Percentiles rank a stretch among this genome's conserved stretches.
Evolutionary conservation across 2,113 vertebrate species (phyloP).

Genomic region (Dipodomys ordii): DNA sequence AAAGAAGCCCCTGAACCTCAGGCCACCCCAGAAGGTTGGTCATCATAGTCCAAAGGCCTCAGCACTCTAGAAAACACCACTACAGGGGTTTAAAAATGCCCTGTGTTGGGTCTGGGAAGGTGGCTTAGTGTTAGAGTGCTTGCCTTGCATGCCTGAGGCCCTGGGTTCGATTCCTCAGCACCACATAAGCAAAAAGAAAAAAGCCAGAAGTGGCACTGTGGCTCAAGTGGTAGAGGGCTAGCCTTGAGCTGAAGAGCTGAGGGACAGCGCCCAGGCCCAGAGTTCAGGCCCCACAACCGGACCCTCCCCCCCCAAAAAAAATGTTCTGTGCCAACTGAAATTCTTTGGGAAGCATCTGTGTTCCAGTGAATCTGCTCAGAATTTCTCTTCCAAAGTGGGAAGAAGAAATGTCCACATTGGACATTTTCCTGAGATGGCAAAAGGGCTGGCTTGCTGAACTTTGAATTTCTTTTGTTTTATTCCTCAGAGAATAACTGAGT

Average conservation of each 20-base stretch:
- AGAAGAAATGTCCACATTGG: background rate
- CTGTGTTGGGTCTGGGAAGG: no score
- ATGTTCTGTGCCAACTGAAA: background rate
- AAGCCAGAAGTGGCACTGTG: no score
- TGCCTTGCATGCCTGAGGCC: no score
- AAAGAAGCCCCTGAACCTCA: background rate
- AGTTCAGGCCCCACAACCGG: no score
- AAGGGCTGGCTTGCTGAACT: slow-evolving; percentile 54
- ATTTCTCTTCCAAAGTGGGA: background rate
- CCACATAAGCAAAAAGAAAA: background rate
- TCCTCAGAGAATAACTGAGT: slow-evolving; percentile 30
- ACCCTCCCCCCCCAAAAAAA: no score
- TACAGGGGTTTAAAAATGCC: background rate
- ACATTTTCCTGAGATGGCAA: slow-evolving; percentile 56
- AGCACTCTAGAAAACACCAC: background rate
- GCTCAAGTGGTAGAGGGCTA: no score
- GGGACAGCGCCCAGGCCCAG: no score
- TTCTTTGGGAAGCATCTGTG: slow-evolving; percentile 23
- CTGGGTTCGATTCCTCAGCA: no score
- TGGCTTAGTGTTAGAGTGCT: no score
- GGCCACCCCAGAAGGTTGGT: background rate
- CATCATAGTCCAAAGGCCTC: slow-evolving; percentile 2
- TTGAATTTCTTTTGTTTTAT: background rate
- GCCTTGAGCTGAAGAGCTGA: no score
- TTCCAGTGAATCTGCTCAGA: background rate